These are phyloP conservation scores for Oeneis ivallda DNA, from an alignment of 2,888 invertebrate genomes.

Conservation along the genomic window DNA sequence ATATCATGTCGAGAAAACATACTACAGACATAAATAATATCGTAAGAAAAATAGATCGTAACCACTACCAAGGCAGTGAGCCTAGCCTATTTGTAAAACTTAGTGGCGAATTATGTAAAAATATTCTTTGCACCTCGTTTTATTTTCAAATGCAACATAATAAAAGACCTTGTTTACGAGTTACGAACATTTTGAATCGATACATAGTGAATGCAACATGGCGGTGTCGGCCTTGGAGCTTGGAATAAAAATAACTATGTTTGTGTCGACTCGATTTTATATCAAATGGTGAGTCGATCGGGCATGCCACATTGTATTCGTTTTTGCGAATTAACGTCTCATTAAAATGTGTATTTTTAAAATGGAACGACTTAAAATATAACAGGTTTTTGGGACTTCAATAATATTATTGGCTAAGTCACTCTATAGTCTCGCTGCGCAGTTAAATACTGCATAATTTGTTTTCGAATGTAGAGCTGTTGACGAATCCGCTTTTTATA, in stretches of 20 bases:
- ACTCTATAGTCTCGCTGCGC: constrained; percentile 3
- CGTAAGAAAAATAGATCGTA: constrained; percentile 7
- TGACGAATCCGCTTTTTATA: background rate
- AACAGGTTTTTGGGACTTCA: constrained; percentile 13
- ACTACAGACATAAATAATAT: constrained; percentile 12
- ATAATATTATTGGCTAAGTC: constrained; percentile 10
- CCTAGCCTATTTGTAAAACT: constrained; percentile 18
- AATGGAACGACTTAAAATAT: constrained; percentile 17
- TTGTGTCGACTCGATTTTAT: constrained; percentile 72
- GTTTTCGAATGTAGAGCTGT: constrained; percentile 8
- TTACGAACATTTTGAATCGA: constrained; percentile 54
- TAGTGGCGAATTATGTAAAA: constrained; percentile 16
- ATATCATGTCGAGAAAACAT: background rate
- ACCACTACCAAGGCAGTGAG: background rate
- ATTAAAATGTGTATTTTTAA: constrained; percentile 16
- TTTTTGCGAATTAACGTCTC: constrained; percentile 21
- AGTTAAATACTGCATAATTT: background rate
- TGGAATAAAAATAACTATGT: constrained; percentile 76
- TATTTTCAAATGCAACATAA: constrained; percentile 43
- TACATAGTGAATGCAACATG: constrained; percentile 68
- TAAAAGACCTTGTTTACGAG: constrained; percentile 66
- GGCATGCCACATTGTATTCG: constrained; percentile 21
- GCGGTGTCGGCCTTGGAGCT: constrained; percentile 70
- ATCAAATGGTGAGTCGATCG: constrained; percentile 43
- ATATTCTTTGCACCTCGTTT: constrained; percentile 27